Base-by-base conservation (phyloP, 2,113 vertebrate genomes). In the Scolopax mira region DNA sequence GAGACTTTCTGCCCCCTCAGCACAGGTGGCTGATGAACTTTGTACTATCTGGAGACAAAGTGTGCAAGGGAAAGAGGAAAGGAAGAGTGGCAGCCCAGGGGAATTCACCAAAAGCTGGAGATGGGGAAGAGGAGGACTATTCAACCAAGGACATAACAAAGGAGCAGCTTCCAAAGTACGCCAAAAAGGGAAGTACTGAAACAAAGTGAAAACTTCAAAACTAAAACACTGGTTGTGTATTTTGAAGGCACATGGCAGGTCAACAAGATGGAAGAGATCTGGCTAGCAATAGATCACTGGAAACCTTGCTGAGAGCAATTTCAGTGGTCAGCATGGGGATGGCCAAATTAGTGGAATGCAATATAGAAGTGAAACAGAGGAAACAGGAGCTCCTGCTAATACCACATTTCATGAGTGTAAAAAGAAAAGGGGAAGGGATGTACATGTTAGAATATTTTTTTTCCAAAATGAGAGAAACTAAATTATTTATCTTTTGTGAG, bases 301-400 rank as follows among this genome's bases (percentile, higher is more conserved):
- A 93, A 89, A 77, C 37, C 71, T 83, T 66, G 85, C 85, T 77
- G 79, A 85, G 82, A 85, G 55, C 49, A 94, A 82, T 90, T 90
- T 69, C 58, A 81, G 52, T 28, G 61, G 81, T 65, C 89, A 91
- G 94, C 75, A 79, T 19, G 49, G 39, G 72, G 52, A 85, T 42
- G 74, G 57, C 18, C 44, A 72, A 66, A 70, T 77, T n/a, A 79
- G 61, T 72, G 77, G 55, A 51, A 84, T 78, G 55, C 15, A 75
- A 49, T 24, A n/a, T 0, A 58, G 60, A 64, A 52, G 35, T 65
- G 61, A 91, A 85, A 85, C 3, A 71, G 33, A 64, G 51, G 48
- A 81, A 93, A 42, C 77, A 46, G 80, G 51, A 89, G 41, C 44
- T 79, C 66, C 55, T 73, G 62, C 55, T 81, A 91, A 61, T 27